Conservation (phyloP, 2,797 vertebrate genomes). For the Catostomus latipinnis region DNA sequence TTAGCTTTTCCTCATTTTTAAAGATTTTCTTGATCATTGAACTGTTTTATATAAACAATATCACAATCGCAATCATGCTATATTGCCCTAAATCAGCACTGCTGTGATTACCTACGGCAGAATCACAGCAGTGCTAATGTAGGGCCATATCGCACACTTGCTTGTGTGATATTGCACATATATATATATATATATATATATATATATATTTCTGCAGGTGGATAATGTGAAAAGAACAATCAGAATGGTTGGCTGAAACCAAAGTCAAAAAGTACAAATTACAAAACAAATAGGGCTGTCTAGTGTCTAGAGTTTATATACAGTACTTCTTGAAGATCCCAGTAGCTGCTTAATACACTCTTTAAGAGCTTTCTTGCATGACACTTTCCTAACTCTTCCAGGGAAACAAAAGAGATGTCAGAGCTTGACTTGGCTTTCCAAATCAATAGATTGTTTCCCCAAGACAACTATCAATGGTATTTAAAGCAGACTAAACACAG, state of each 20-base stretch:
- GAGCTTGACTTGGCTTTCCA: slow-evolving; percentile 75
- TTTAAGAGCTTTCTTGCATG: slow-evolving; percentile 76
- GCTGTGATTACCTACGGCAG: no score
- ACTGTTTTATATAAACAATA: no score
- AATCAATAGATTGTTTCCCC: slow-evolving; percentile 82
- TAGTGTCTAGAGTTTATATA: not conserved
- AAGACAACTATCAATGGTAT: slow-evolving; percentile 81
- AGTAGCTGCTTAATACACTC: slow-evolving; percentile 68
- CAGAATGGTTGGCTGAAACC: not conserved
- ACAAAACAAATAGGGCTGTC: no score
- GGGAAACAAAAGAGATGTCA: slow-evolving; percentile 74
- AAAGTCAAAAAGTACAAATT: not conserved
- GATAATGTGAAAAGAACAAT: not conserved
- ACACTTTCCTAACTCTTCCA: slow-evolving; percentile 76
- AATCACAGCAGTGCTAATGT: no score
- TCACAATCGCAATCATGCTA: no score
- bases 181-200: no score
- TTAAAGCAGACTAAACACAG: slow-evolving; percentile 83
- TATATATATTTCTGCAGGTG: not conserved
- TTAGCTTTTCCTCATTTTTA: no score
- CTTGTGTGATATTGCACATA: no score
- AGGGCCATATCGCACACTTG: no score
- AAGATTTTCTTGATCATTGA: no score
- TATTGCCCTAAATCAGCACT: no score
- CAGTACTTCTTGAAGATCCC: not conserved